A percentile compares a stretch with the other conserved stretches of the same genome.
Conservation (phyloP, 2,113 vertebrate genomes). For the Pycnonotus jocosus region DNA sequence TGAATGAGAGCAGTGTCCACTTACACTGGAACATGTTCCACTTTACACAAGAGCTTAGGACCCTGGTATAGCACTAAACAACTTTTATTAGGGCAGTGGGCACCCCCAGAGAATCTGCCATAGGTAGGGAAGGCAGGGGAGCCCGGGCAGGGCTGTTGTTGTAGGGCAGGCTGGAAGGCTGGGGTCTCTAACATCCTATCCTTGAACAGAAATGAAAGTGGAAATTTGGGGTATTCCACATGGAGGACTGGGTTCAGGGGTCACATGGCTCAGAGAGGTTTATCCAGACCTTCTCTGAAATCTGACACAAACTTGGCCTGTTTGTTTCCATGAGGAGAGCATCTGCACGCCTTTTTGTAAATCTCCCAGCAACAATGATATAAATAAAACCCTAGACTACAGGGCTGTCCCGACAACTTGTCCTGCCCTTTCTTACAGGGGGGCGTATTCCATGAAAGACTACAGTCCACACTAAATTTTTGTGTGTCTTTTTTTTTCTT, state of each 20-base stretch:
- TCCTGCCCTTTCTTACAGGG: not conserved
- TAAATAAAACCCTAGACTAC: slow-evolving; percentile 38
- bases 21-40: not conserved
- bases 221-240: not conserved
- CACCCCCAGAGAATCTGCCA: not conserved
- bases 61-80: not conserved
- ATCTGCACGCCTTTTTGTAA: not conserved
- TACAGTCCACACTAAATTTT: not conserved
- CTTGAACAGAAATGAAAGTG: not conserved
- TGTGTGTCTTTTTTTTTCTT: not conserved
- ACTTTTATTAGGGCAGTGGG: not conserved
- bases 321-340: slow-evolving; percentile 9
- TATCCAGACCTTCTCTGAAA: slow-evolving; percentile 11
- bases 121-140: not conserved
- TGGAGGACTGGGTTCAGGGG: not conserved
- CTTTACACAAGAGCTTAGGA: not conserved
- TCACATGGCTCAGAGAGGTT: not conserved
- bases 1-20: not conserved
- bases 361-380: slow-evolving; percentile 50
- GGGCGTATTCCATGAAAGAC: not conserved
- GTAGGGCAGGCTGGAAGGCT: not conserved
- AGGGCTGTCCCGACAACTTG: slow-evolving; percentile 3
- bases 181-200: not conserved
- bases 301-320: not conserved
- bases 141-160: not conserved